Evolutionary conservation across 1,140 invertebrate species (phyloP).

Genomic region (Cydia splendana): DNA sequence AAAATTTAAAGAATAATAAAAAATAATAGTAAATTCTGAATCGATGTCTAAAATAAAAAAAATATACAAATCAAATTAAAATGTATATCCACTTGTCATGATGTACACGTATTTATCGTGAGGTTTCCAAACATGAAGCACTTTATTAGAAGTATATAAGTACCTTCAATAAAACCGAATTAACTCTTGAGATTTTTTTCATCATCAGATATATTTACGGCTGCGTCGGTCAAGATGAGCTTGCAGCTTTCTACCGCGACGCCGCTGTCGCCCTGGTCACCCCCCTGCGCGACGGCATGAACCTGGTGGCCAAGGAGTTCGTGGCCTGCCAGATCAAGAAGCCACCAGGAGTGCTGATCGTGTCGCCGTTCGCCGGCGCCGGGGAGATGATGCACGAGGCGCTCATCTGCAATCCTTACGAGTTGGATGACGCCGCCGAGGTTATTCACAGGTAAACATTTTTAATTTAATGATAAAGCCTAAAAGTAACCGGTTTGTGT

Average conservation of each 20-base stretch:
- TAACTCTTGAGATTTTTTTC: not conserved
- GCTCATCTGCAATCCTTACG: constrained; percentile 94
- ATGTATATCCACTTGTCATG: too few species aligned
- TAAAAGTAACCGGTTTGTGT: not conserved
- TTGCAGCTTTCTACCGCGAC: constrained; percentile 92
- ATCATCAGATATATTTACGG: constrained; percentile 90
- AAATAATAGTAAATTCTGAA: too few species aligned
- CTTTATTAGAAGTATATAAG: not conserved
- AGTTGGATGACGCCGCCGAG: constrained; percentile 92
- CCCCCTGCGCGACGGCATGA: constrained; percentile 94
- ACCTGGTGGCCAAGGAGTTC: constrained; percentile 95
- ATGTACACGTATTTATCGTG: too few species aligned
- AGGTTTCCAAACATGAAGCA: not conserved
- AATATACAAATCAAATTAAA: too few species aligned
- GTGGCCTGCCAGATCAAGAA: constrained; percentile 94
- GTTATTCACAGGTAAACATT: constrained; percentile 86
- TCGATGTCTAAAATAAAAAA: too few species aligned
- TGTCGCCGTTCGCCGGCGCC: constrained; percentile 94
- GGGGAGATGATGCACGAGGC: constrained; percentile 96
- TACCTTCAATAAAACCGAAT: not conserved
- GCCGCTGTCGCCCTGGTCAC: constrained; percentile 92
- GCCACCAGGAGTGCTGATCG: constrained; percentile 92
- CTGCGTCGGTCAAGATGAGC: constrained; percentile 90
- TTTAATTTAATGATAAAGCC: not conserved
- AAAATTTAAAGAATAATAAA: too few species aligned